Conservation (phyloP, 2,113 vertebrate genomes). For the Alaudala cheleensis region DNA sequence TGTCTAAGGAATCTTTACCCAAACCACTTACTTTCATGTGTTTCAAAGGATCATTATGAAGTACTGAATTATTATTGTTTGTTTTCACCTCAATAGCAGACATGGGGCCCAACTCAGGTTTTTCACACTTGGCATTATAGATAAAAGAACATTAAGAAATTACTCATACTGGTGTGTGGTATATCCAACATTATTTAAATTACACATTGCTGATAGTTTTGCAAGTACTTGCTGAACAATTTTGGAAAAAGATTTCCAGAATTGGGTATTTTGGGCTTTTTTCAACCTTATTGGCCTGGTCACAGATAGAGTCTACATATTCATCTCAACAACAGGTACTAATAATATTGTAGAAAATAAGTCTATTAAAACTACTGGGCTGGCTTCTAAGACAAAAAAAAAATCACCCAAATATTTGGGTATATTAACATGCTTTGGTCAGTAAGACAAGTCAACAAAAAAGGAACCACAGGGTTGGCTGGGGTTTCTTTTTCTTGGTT, state of each 20-base stretch:
- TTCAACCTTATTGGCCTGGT: not conserved
- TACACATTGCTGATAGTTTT: not conserved
- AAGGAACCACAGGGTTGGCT: not conserved
- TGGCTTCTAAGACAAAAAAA: not conserved
- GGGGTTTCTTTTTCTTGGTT: not conserved
- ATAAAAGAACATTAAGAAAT: not conserved
- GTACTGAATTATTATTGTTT: not conserved
- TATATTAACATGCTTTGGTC: not conserved
- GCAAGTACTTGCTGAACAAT: not conserved
- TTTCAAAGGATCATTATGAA: not conserved
- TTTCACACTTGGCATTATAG: not conserved
- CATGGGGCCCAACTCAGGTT: not conserved
- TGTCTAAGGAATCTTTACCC: not conserved
- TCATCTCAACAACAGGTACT: not conserved
- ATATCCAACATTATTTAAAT: not conserved
- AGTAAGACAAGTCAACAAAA: not conserved
- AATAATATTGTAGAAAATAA: not conserved
- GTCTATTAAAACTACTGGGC: not conserved
- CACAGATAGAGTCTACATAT: not conserved
- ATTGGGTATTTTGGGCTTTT: not conserved
- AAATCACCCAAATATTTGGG: not conserved
- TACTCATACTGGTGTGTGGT: not conserved
- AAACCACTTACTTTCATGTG: not conserved
- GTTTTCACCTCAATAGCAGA: not conserved
- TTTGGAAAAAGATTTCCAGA: not conserved